Evolutionary conservation across 2,113 vertebrate genomes (phyloP).

Genomic region (Callithrix jacchus): DNA sequence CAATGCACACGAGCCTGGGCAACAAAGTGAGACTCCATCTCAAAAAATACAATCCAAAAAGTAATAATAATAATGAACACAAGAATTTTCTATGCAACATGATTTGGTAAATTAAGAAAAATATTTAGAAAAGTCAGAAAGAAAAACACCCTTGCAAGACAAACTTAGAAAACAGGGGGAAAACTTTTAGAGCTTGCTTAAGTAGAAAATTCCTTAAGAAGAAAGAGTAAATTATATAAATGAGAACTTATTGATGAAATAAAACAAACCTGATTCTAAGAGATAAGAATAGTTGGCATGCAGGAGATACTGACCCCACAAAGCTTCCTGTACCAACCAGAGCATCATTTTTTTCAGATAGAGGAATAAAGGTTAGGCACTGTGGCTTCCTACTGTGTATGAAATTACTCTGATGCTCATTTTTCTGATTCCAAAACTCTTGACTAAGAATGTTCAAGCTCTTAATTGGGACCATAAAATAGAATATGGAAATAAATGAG

Average conservation of each 20-base stretch:
- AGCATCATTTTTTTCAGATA: not conserved
- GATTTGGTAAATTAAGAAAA: slow-evolving; percentile 8
- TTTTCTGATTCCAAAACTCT: slow-evolving; percentile 29
- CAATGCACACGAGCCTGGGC: too few relatives aligned
- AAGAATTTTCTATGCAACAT: not conserved
- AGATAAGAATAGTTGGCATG: not conserved
- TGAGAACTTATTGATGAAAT: not conserved
- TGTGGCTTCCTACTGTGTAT: not conserved
- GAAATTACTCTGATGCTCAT: not conserved
- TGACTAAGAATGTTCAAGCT: not conserved
- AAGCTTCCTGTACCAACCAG: not conserved
- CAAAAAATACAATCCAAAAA: too few relatives aligned
- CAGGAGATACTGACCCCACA: not conserved
- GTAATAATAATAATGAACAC: not conserved
- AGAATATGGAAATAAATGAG: not conserved
- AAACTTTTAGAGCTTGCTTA: not conserved
- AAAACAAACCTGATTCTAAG: not conserved
- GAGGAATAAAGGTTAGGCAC: not conserved
- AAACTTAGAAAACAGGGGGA: slow-evolving; percentile 20
- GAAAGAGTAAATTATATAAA: not conserved
- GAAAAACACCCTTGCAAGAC: not conserved
- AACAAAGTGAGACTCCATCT: too few relatives aligned
- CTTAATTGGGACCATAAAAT: not conserved
- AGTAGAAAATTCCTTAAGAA: not conserved
- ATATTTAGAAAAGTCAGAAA: slow-evolving; percentile 40